Evolutionary conservation across 2,113 vertebrate species (phyloP).

Genomic region (Abramis brama): DNA sequence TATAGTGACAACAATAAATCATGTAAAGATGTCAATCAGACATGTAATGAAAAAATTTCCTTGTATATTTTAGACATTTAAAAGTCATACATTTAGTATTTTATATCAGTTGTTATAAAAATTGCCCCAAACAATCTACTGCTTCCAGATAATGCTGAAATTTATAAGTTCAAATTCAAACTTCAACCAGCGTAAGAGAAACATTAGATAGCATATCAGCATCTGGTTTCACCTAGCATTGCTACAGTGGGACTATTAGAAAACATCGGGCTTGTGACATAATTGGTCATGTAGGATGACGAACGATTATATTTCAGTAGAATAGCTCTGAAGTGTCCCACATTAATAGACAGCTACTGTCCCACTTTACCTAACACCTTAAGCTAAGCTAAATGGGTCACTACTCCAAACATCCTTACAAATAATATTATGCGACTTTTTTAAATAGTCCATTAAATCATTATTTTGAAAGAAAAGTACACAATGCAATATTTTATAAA

Average conservation of each 20-base stretch:
- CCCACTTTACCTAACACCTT: background rate
- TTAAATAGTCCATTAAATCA: background rate
- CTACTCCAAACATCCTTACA: background rate
- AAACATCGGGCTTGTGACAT: background rate
- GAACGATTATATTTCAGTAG: background rate
- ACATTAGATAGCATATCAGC: background rate
- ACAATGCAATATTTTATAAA: background rate
- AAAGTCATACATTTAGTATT: too few species aligned
- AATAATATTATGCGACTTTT: background rate
- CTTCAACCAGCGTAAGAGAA: background rate
- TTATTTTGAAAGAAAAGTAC: background rate
- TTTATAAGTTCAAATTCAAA: background rate
- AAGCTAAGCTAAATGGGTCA: conserved; percentile 1
- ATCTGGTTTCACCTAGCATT: background rate
- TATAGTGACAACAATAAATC: too few species aligned
- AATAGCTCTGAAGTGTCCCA: background rate
- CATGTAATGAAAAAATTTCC: too few species aligned
- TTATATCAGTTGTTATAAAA: too few species aligned
- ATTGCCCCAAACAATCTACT: too few species aligned
- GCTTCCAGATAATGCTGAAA: background rate
- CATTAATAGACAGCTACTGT: background rate
- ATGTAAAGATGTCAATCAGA: too few species aligned
- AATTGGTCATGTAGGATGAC: background rate
- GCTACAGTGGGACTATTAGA: background rate
- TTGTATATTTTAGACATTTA: too few species aligned